phyloP scores from a whole-genome alignment of 2,888 invertebrate species.

The Limenitis camilla region DNA sequence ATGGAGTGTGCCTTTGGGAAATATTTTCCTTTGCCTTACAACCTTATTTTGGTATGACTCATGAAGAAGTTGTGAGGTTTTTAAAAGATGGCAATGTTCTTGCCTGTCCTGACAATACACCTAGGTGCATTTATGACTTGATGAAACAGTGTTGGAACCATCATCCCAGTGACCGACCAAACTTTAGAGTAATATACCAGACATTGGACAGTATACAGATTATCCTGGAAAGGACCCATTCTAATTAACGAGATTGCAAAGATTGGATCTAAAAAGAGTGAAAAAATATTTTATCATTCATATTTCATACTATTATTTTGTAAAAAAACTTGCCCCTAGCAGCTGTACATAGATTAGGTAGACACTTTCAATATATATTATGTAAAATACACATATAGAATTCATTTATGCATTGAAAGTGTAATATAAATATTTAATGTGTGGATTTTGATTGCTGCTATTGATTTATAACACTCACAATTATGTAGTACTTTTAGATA shows the following conservation, averaged over 20 bases:
- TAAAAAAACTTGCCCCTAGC: slow-evolving; percentile 22
- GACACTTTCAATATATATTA: slow-evolving; percentile 16
- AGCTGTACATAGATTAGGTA: slow-evolving; percentile 23
- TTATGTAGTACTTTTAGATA: slow-evolving; percentile 13
- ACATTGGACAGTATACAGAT: slow-evolving; percentile 81
- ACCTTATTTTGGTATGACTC: slow-evolving; percentile 97
- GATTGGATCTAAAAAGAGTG: slow-evolving; percentile 17
- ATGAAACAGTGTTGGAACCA: slow-evolving; percentile 96
- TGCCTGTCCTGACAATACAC: slow-evolving; percentile 92
- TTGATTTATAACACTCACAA: slow-evolving; percentile 13
- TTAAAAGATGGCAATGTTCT: slow-evolving; percentile 95
- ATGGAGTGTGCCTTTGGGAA: slow-evolving; percentile 97
- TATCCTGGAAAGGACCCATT: slow-evolving; percentile 64
- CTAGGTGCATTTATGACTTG: slow-evolving; percentile 88
- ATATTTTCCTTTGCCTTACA: slow-evolving; percentile 97
- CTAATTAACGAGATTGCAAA: slow-evolving; percentile 40
- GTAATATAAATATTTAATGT: not conserved
- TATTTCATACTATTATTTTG: slow-evolving; percentile 16
- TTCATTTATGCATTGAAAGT: slow-evolving; percentile 10
- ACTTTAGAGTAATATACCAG: slow-evolving; percentile 87
- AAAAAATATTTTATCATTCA: slow-evolving; percentile 25
- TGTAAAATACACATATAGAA: slow-evolving; percentile 21
- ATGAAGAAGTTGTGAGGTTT: slow-evolving; percentile 96
- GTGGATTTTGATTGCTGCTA: not conserved
- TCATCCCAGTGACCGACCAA: slow-evolving; percentile 88